Base-by-base conservation (phyloP, 53 echinoderm and acorn worm species). In the Luidia sarsii region DNA sequence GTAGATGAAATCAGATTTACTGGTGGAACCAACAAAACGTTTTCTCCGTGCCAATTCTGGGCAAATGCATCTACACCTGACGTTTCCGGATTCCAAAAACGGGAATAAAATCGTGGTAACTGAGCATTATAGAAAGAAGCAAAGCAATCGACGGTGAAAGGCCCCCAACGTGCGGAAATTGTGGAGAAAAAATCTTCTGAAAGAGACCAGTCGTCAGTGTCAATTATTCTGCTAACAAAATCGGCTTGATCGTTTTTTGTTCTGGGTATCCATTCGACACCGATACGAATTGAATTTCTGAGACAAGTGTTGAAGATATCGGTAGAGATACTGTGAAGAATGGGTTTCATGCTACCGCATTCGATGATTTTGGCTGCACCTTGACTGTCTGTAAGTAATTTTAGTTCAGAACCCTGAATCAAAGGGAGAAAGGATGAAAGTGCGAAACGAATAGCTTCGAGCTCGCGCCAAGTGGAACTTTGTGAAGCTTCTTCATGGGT, bases 391-490 rank as follows among this genome's bases (percentile, higher is more conserved):
- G 50, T 50, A 8, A 65, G 39, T 65, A 39, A 38, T 65, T 65
- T 39, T 11, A 39, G 21, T 39, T 65, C 41, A 9, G 65, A 65
- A 19, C 2, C 38, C 19, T 39, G 65, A 41, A 65, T 65, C 39
- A 65, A 38, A n/a, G n/a, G n/a, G n/a, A n/a, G n/a, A n/a, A n/a
- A n/a, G n/a, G n/a, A 77, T 6, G 19, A 15, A 18, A 59, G 41
- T 13, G 43, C 36, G 0, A 64, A 50, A 30, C 64, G 52, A 48
- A 81, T 35, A 52, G 67, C 66, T 37, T 81, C 46, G 3, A 66
- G 50, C 33, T 81, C 81, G 3, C 67, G 51, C 81, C 67, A 66
- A 23, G 81, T 81, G 3, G 81, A 81, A 53, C 67, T 81, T 53
- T 55, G 39, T 13, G 15, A 41, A 24, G 30, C 48, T 64, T 31